These are phyloP conservation scores for Rousettus madagascariensis DNA, from an alignment of 2,797 vertebrate species.

Conservation along the genomic window DNA sequence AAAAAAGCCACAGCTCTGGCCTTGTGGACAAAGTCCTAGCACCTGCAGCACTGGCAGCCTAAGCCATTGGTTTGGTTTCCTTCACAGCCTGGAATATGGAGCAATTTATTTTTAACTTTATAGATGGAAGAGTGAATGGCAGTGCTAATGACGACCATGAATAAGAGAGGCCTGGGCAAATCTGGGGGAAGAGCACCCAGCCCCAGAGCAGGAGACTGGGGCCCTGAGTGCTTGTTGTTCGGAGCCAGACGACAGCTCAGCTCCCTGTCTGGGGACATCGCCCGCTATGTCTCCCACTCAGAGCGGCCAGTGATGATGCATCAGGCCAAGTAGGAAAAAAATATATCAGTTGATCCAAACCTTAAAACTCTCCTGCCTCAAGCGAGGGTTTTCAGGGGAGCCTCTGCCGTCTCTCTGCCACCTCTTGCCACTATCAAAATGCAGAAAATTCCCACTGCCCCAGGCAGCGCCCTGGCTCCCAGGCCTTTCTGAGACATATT, in stretches of 20 bases:
- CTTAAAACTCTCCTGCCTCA: neutral
- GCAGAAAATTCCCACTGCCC: neutral
- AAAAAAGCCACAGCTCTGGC: neutral
- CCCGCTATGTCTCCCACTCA: neutral
- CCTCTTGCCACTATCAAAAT: neutral
- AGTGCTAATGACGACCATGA: neutral
- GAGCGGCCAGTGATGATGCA: neutral
- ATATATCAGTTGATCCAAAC: neutral
- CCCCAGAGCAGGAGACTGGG: neutral
- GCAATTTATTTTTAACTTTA: conserved; percentile 20
- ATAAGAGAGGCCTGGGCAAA: neutral
- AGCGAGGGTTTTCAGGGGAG: neutral
- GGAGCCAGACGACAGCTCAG: neutral
- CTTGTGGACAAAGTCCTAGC: neutral
- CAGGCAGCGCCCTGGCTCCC: neutral
- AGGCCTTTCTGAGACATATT: neutral
- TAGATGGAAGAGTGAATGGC: neutral
- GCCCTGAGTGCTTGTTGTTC: too few species aligned
- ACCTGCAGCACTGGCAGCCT: neutral
- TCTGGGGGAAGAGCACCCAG: neutral
- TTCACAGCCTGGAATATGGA: neutral
- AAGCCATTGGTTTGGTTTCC: neutral
- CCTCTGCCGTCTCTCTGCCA: neutral
- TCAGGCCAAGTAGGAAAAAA: neutral
- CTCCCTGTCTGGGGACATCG: neutral